phyloP scores from a whole-genome alignment of 1,140 invertebrate species.

The Drosophila saltans region DNA sequence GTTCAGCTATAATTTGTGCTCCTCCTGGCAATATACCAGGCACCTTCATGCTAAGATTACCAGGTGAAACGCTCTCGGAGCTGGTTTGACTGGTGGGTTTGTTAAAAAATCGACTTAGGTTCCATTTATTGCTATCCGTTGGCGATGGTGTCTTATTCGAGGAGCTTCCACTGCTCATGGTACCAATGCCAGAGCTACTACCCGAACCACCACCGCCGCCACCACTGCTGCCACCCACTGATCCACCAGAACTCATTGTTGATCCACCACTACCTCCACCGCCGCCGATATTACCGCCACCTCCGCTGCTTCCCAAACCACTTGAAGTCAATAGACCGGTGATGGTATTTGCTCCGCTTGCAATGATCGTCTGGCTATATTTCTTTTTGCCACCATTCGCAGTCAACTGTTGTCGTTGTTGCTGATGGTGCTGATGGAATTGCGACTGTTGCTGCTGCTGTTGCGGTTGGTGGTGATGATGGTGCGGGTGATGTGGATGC shows the following conservation, averaged over 20 bases:
- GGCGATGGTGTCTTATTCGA: slow-evolving; percentile 81
- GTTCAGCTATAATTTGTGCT: slow-evolving; percentile 78
- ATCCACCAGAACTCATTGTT: background rate
- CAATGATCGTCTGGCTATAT: slow-evolving; percentile 66
- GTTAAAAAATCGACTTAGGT: slow-evolving; percentile 68
- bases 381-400: slow-evolving; percentile 68
- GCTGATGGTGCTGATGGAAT: slow-evolving; percentile 28
- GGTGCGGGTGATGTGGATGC: slow-evolving; percentile 37
- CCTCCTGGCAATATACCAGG: slow-evolving; percentile 70
- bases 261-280: slow-evolving; percentile 5
- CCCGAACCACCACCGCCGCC: slow-evolving; percentile 33
- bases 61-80: slow-evolving; percentile 60
- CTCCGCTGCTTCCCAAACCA: slow-evolving; percentile 36
- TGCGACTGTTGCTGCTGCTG: slow-evolving; percentile 40
- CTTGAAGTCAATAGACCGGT: slow-evolving; percentile 63
- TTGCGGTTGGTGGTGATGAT: slow-evolving; percentile 28
- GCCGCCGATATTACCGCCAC: background rate
- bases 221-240: background rate
- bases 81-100: slow-evolving; percentile 66
- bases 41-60: slow-evolving; percentile 73
- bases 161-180: slow-evolving; percentile 63
- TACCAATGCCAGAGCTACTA: slow-evolving; percentile 39
- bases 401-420: slow-evolving; percentile 27
- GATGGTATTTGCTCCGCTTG: slow-evolving; percentile 66
- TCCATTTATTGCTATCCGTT: slow-evolving; percentile 76